Evolutionary conservation across 2,113 vertebrate genomes (phyloP).

Genomic region (Phyllostomus discolor): DNA sequence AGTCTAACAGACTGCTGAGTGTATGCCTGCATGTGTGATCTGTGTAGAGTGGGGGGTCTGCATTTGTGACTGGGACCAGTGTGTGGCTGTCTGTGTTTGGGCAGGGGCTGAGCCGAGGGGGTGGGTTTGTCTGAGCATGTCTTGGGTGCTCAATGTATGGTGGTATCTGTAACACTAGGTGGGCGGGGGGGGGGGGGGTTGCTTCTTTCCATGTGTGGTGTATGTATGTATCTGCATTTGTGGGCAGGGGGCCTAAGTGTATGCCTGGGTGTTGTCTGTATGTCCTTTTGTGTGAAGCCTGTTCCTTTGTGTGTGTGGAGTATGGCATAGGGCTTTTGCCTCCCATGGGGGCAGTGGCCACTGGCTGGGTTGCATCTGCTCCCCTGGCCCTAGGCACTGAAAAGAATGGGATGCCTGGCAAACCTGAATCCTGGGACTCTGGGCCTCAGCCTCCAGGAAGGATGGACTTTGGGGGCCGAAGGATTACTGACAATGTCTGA

Average conservation of each 20-base stretch:
- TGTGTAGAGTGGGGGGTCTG: background rate
- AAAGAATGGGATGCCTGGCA: background rate
- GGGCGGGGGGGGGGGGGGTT: too few relatives aligned
- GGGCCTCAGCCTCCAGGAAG: background rate
- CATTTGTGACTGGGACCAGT: background rate
- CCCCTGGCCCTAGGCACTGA: background rate
- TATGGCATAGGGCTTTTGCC: accelerated
- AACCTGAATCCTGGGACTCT: background rate
- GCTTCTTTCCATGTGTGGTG: background rate
- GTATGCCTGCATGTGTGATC: background rate
- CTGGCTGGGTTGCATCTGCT: background rate
- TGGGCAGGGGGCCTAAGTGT: background rate
- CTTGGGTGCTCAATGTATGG: too few relatives aligned
- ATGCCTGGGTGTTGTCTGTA: slow-evolving; percentile 30
- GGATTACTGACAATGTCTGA: background rate
- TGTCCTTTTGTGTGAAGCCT: background rate
- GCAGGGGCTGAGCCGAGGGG: background rate
- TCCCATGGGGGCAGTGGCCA: background rate
- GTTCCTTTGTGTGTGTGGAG: background rate
- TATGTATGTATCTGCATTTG: background rate
- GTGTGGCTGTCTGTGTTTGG: background rate
- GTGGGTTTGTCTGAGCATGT: background rate
- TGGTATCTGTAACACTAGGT: background rate
- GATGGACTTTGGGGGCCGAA: background rate
- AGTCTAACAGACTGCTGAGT: background rate